Evolutionary conservation across 2,113 vertebrate species (phyloP).

Genomic region (Regulus satrapa): DNA sequence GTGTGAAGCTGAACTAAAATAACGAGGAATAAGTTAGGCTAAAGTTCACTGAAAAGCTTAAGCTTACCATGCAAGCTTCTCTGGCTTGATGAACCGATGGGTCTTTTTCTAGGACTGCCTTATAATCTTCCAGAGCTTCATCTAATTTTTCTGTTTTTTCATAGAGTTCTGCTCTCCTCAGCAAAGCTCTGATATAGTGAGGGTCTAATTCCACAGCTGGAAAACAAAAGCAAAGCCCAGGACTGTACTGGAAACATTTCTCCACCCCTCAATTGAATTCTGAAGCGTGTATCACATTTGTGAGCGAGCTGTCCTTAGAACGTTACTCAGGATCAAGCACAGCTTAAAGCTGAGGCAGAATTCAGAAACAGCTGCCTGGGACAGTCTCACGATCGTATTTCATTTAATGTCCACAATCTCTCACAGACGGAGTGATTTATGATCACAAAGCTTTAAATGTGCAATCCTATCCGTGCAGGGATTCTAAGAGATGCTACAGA

Average conservation of each 20-base stretch:
- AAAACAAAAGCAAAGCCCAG: slow-evolving; percentile 2
- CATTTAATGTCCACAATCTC: background rate
- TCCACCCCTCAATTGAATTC: background rate
- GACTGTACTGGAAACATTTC: background rate
- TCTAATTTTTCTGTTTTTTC: slow-evolving; percentile 94
- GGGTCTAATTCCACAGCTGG: slow-evolving; percentile 85
- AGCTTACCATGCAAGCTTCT: slow-evolving; percentile 86
- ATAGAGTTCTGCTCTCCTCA: slow-evolving; percentile 90
- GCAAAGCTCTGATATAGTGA: slow-evolving; percentile 83
- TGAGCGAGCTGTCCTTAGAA: background rate
- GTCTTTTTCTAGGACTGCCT: slow-evolving; percentile 84
- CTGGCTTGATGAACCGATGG: slow-evolving; percentile 79
- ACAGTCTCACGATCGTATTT: background rate
- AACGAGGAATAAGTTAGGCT: background rate
- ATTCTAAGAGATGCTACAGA: background rate
- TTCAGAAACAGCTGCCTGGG: background rate
- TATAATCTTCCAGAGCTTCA: slow-evolving; percentile 94
- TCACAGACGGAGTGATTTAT: background rate
- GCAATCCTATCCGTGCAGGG: background rate
- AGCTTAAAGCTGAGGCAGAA: background rate
- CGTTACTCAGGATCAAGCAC: background rate
- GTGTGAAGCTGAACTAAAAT: background rate
- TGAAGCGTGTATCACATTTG: background rate
- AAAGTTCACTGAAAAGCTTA: slow-evolving; percentile 43
- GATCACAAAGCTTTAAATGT: background rate